Evolutionary conservation across 2,113 vertebrate genomes (phyloP).

Genomic region (Cisticola juncidis): DNA sequence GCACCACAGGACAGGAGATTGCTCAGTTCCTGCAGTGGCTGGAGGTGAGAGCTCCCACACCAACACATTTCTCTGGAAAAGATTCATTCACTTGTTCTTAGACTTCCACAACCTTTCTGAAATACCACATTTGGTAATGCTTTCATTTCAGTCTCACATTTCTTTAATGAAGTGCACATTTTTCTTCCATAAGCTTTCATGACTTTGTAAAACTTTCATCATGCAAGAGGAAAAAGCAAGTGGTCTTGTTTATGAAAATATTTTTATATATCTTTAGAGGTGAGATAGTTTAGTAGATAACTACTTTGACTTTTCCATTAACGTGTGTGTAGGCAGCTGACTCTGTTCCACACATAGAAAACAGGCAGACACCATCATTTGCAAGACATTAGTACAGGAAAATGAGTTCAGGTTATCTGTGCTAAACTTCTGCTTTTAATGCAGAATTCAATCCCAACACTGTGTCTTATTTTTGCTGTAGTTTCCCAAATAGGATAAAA

Average conservation of each 20-base stretch:
- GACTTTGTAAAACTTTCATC: background rate
- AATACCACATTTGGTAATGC: background rate
- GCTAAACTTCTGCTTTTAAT: background rate
- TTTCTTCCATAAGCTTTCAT: background rate
- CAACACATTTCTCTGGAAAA: background rate
- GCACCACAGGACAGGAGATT: constrained; percentile 84
- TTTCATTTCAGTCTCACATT: background rate
- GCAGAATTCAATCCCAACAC: background rate
- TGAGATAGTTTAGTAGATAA: background rate
- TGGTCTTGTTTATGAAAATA: background rate
- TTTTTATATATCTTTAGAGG: background rate
- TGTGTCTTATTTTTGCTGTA: background rate
- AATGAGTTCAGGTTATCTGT: background rate
- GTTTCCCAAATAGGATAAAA: background rate
- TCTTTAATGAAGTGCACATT: background rate
- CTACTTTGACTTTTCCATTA: background rate
- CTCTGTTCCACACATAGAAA: background rate
- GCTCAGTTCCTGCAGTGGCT: constrained; percentile 84
- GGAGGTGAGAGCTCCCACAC: constrained; percentile 74
- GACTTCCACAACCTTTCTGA: background rate
- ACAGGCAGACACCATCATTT: background rate
- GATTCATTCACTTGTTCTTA: background rate
- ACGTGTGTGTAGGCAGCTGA: background rate
- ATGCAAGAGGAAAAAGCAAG: background rate
- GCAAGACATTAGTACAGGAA: background rate